A percentile compares a stretch with the other conserved stretches of the same genome.
Evolutionary conservation across 2,113 vertebrate species (phyloP).

Genomic region (Gadus chalcogrammus): DNA sequence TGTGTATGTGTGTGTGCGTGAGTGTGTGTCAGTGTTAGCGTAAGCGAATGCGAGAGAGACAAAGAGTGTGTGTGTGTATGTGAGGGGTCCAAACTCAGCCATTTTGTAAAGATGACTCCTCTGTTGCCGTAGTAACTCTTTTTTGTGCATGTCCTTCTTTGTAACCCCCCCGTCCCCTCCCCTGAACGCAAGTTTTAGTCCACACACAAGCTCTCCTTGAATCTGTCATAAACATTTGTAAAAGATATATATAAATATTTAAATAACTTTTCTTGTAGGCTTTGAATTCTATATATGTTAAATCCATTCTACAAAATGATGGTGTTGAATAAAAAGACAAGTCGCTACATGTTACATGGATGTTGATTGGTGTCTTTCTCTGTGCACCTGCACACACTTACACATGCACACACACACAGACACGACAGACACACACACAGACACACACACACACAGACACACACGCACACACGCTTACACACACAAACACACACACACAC

Average conservation of each 20-base stretch:
- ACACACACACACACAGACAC: constrained; percentile 7
- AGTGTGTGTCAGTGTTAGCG: constrained; percentile 17
- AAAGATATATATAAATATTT: constrained; percentile 81
- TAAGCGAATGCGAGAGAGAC: constrained; percentile 5
- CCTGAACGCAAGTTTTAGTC: constrained; percentile 56
- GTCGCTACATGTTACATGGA: constrained; percentile 74
- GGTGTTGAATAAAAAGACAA: constrained; percentile 78
- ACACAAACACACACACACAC: background rate
- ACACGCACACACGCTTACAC: constrained; percentile 4
- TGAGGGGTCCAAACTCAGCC: constrained; percentile 58
- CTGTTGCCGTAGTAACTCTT: constrained; percentile 63
- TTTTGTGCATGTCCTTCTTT: constrained; percentile 78
- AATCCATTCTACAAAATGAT: constrained; percentile 69
- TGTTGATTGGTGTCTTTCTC: background rate
- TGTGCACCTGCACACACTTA: background rate
- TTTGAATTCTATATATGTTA: constrained; percentile 77
- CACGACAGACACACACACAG: background rate
- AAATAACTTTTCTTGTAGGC: constrained; percentile 79
- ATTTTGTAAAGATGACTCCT: constrained; percentile 69
- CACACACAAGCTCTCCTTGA: constrained; percentile 57
- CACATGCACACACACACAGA: constrained; percentile 12
- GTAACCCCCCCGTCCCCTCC: constrained; percentile 49
- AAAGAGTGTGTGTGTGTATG: constrained; percentile 13
- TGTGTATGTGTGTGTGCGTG: constrained; percentile 11
- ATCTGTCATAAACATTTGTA: constrained; percentile 72